Evolutionary conservation across 2,888 invertebrate genomes (phyloP).

Genomic region (Caradrina kadenii): DNA sequence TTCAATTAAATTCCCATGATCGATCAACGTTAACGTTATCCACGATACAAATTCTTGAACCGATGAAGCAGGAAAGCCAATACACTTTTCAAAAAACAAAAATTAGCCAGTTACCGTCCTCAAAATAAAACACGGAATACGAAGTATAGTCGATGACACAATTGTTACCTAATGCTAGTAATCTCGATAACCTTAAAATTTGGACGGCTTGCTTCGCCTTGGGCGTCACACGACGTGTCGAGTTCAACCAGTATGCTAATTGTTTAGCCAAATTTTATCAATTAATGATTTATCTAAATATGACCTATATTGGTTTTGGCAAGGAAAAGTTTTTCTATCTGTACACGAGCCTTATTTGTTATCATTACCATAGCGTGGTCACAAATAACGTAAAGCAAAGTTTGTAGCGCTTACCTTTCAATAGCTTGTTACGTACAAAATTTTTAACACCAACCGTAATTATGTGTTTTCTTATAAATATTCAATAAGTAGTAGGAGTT

Average conservation of each 20-base stretch:
- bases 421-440: too few species aligned
- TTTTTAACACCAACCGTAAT: too few species aligned
- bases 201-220: conserved; percentile 13
- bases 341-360: not conserved
- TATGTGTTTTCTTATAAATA: too few species aligned
- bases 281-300: conserved; percentile 2
- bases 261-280: conserved; percentile 13
- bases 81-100: not conserved
- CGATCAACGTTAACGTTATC: too few species aligned
- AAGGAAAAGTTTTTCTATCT: not conserved
- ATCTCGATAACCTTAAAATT: conserved; percentile 32
- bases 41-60: not conserved
- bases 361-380: too few species aligned
- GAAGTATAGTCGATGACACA: not conserved
- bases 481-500: too few species aligned
- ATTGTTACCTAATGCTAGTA: conserved; percentile 16
- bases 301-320: conserved; percentile 12
- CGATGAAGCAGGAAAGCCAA: not conserved
- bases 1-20: too few species aligned
- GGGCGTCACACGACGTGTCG: conserved; percentile 27
- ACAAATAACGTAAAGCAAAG: too few species aligned
- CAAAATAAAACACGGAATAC: conserved; percentile 21
- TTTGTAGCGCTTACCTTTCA: too few species aligned
- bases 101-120: not conserved
- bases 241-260: conserved; percentile 56